Evolutionary conservation across 2,888 invertebrate species (phyloP), one percentile per base, ranked within the genome.

Genomic region (Arge pagana): DNA sequence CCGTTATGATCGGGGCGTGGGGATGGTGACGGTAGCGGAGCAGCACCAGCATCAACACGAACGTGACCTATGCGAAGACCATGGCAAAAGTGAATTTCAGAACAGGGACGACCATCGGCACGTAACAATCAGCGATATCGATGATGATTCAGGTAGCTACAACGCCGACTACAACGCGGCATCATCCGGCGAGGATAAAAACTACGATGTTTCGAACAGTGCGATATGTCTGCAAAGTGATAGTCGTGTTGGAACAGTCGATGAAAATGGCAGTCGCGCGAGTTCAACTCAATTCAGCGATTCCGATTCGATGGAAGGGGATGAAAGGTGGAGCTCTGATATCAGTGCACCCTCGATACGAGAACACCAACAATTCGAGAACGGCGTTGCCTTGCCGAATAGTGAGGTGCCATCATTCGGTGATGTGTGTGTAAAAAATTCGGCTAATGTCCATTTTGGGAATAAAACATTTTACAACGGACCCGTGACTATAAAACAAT

Each of bases 391-490:
- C 4, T 37, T 71, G 16, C 70, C 72, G 1, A 61, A 60, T 23
- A 56, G 63, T 3, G 67, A 71, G 7, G 58, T 60, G 2, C 77
- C 80, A n/a, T 77, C 75, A 48, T 82, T 84, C 59, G 86, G 85
- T 41, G 84, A 82, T 65, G 82, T 89, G 19, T 81, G 82, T 16
- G 82, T 90, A 2, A 81, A 80, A 23, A 84, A 87, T 63, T 88
- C 89, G 0, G 82, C 82, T 19, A 86, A 89, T 70, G 84, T 90
- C 2, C 87, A 88, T 58, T 84, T 90, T 61, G 90, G 90, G 0
- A 87, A 88, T 63, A 88, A 86, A 64, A 87, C 87, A 4, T 85
- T 85, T 65, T 89, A 88, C 66, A 85, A 89, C 67, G 89, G 89
- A 4, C 89, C 89, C 37, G 88, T 90, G 11, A 87, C 85, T 24